Percentiles rank a stretch among this genome's conserved stretches.
Conservation (phyloP, 2,113 vertebrate species). For the Psittacula cyanocephala region DNA sequence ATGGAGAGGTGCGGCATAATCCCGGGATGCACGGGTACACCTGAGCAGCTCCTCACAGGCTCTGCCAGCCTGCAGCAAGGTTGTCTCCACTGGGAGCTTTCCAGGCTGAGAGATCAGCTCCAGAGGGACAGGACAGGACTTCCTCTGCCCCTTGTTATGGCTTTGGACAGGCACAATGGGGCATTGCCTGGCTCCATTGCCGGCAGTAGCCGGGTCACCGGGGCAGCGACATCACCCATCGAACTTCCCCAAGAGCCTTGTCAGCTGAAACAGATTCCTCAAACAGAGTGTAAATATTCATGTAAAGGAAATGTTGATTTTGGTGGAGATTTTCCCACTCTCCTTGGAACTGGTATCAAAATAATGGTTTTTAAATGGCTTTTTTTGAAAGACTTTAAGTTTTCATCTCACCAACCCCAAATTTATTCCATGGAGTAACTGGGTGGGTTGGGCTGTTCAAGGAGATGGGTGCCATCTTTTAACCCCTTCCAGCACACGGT, state of each 20-base stretch:
- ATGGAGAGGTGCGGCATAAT: rapidly evolving
- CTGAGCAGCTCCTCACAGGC: neutral
- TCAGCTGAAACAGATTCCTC: conserved; percentile 43
- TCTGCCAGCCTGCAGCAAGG: neutral
- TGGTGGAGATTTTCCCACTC: conserved; percentile 28
- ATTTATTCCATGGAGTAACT: neutral
- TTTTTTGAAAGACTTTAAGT: neutral
- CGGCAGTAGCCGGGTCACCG: neutral
- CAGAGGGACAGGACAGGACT: neutral
- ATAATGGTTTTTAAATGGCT: neutral
- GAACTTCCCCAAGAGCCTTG: neutral
- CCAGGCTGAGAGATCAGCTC: rapidly evolving
- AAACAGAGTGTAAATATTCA: conserved; percentile 47
- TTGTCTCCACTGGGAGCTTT: neutral
- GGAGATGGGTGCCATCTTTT: neutral
- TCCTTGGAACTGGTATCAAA: conserved; percentile 23
- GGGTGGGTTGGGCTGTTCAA: neutral
- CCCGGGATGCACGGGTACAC: rapidly evolving
- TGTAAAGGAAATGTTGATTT: conserved; percentile 36
- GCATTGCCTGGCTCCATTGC: neutral
- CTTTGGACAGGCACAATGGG: neutral
- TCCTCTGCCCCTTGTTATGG: neutral
- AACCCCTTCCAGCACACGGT: rapidly evolving
- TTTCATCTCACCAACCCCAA: neutral
- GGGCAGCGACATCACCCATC: neutral